Evolutionary conservation across 2,888 invertebrate genomes (phyloP).

Genomic region (Plagodis pulveraria): DNA sequence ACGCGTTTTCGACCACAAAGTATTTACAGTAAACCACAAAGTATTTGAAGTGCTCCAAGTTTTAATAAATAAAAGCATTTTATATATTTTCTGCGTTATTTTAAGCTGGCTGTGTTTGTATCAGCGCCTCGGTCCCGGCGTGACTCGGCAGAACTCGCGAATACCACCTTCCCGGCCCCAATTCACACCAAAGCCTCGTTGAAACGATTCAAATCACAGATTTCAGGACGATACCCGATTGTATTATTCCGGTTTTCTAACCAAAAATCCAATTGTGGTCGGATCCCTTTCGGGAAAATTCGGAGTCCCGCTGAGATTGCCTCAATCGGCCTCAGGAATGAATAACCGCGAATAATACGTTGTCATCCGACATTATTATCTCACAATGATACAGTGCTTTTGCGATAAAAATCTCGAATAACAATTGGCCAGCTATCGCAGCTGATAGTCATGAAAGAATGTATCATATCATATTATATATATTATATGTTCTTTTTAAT

Average conservation of each 20-base stretch:
- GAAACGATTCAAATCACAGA: constrained; percentile 83
- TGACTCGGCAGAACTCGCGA: constrained; percentile 66
- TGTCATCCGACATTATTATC: constrained; percentile 84
- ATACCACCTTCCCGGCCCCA: constrained; percentile 70
- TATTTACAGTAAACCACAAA: too few relatives aligned
- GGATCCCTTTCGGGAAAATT: constrained; percentile 77
- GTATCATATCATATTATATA: constrained; percentile 57
- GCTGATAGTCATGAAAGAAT: constrained; percentile 64
- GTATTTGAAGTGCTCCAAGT: too few relatives aligned
- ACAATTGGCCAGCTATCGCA: constrained; percentile 65
- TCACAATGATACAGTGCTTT: constrained; percentile 83
- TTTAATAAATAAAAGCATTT: constrained; percentile 5
- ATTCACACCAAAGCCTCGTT: constrained; percentile 76
- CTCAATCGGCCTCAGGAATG: constrained; percentile 75
- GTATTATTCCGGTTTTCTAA: constrained; percentile 84
- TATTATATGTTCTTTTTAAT: constrained; percentile 36
- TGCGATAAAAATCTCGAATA: constrained; percentile 80
- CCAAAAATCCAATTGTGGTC: constrained; percentile 83
- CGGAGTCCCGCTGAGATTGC: constrained; percentile 81
- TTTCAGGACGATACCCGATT: constrained; percentile 82
- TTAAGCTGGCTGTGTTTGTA: constrained; percentile 21
- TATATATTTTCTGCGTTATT: constrained; percentile 19
- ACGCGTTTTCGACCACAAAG: too few relatives aligned
- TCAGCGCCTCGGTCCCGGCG: constrained; percentile 25
- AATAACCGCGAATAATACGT: constrained; percentile 82